Base-by-base conservation (phyloP, 2,797 vertebrate genomes). In the Anniella stebbinsi region DNA sequence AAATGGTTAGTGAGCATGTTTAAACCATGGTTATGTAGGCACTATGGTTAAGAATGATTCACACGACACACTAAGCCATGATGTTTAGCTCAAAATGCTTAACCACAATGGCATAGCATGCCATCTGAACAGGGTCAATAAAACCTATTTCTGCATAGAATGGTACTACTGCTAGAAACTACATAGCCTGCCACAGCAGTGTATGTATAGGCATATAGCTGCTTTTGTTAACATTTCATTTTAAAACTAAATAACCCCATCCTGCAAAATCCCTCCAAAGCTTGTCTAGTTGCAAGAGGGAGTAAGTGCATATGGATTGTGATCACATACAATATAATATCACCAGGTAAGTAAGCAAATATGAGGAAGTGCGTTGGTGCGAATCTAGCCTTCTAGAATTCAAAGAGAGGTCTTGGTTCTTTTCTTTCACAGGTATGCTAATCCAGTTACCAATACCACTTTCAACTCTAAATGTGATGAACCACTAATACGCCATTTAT, bases 391-490 rank as follows among this genome's bases (percentile, higher is more conserved):
- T 76, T 57, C 10, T 45, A 45, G 80, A 41, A 78, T 72, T 80
- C 66, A 86, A 57, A 80, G 28, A 25, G 17, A 70, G 28, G 28
- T 9, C 57, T 33, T 18, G 60, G n/a, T 63, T 17, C 2, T 41
- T 17, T 72, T 18, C 51, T 57, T 54, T 84, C 48, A 25, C n/a
- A 38, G 25, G 2, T 54, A 75, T 38, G 8, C 45, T 82, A 41
- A 70, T 72, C 21, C 66, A 45, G 83, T 38, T 54, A 85, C 28
- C 25, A 17, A 45, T 86, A 33, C 54, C 54, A 28, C 25, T 38
- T 86, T 80, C 11, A 75, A 12, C n/a, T 87, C 54, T 30, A 81
- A 81, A 90, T 38, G 45, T 38, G 87, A 82, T 82, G 69, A 82
- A 87, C 57, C 28, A 87, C n/a, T 66, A 41, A 54, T 45, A 21